Evolutionary conservation across 2,888 invertebrate species (phyloP).

Genomic region (Apodemia duryi): DNA sequence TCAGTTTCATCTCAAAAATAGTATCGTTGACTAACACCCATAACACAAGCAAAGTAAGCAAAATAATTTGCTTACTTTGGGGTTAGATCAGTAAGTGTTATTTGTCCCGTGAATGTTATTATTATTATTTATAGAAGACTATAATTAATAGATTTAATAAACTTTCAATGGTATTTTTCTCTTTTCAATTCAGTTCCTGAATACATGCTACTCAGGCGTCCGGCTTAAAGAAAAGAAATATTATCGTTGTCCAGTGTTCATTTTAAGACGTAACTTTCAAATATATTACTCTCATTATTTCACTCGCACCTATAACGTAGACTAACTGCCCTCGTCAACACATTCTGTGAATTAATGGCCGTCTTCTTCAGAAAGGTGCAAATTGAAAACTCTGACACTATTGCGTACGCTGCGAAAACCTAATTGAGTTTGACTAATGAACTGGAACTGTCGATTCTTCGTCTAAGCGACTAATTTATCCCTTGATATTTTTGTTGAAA

Average conservation of each 20-base stretch:
- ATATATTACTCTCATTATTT: neutral
- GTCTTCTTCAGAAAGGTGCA: neutral
- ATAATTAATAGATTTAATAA: no score
- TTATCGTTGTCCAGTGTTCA: neutral
- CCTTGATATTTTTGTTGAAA: neutral
- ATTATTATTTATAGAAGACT: no score
- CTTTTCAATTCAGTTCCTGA: no score
- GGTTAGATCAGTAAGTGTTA: no score
- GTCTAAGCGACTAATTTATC: neutral
- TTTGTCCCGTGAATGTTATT: no score
- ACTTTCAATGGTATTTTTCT: no score
- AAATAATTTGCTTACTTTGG: no score
- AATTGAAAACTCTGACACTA: slow-evolving; percentile 12
- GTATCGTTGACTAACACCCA: no score
- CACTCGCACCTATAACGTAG: neutral
- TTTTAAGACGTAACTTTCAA: neutral
- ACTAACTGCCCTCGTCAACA: slow-evolving; percentile 7
- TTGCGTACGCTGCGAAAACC: slow-evolving; percentile 13
- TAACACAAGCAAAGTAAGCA: no score
- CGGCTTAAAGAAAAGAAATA: neutral
- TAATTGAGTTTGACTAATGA: slow-evolving; percentile 7
- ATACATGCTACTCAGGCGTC: no score
- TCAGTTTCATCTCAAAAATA: no score
- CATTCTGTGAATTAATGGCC: neutral
- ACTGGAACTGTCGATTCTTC: neutral